A percentile compares a stretch with the other conserved stretches of the same genome.
Conservation (phyloP, 2,113 vertebrate genomes). For the Hemicordylus capensis region DNA sequence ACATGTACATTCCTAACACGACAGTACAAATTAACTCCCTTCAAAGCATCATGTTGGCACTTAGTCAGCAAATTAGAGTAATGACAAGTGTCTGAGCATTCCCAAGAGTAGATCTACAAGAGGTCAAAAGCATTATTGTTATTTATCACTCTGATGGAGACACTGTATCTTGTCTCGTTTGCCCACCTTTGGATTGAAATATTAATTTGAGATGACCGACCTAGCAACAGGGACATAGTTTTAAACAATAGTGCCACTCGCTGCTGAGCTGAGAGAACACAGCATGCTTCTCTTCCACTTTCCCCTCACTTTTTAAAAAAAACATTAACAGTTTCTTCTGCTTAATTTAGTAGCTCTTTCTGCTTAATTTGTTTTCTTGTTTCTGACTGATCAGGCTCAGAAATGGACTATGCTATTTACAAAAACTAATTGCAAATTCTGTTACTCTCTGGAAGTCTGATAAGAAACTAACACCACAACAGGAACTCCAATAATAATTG, state of each 20-base stretch:
- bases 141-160: not conserved
- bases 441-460: slow-evolving; percentile 32
- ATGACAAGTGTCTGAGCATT: not conserved
- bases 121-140: not conserved
- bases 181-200: not conserved
- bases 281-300: not conserved
- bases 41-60: not conserved
- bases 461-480: slow-evolving; percentile 44
- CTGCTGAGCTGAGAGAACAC: slow-evolving; percentile 5
- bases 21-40: not conserved
- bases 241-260: not conserved
- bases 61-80: slow-evolving; percentile 17
- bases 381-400: slow-evolving; percentile 39
- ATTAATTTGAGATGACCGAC: not conserved
- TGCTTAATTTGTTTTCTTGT: slow-evolving; percentile 39
- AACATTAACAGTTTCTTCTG: not conserved
- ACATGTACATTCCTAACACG: slow-evolving; percentile 12
- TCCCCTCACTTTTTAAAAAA: not conserved
- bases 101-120: not conserved
- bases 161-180: slow-evolving; percentile 8
- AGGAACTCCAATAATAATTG: slow-evolving; percentile 47
- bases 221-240: not conserved
- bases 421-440: slow-evolving; percentile 52
- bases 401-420: slow-evolving; percentile 40
- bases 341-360: slow-evolving; percentile 21